Evolutionary conservation across 2,888 invertebrate genomes (phyloP), one percentile per base, ranked within the genome.

Genomic region (Callyntrura guangdongensis): DNA sequence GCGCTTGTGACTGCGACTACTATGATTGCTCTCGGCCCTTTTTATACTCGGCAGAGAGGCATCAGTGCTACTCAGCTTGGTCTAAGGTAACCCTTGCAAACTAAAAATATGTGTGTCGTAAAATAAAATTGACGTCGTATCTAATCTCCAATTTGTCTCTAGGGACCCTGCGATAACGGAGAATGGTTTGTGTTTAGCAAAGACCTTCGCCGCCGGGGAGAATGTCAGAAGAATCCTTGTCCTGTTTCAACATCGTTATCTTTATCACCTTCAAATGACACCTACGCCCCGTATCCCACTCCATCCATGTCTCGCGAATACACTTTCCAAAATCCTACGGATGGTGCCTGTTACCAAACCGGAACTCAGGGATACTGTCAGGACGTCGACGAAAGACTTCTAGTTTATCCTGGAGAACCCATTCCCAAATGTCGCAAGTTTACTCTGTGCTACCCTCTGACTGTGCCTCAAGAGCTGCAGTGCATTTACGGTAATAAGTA

Each of bases 1-100:
- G 93, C 45, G 79, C 82, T 56, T 94, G 94, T 88, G 94, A 94
- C 59, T 94, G 94, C 64, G 94, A 94, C 86, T 93, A 93, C 74
- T 92, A 92, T 72, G 89, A 92, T 22, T 94, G 94, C 86, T 88
- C 88, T 45, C 67, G 94, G 36, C 92, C 93, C 27, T 59, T 93
- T 22, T 74, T 93, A 56, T 94, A 93, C 67, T 91, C 91, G 14
- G 59, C 59, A 0, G 86, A 90, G 74, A 92, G 86, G 47, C 86
- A 92, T 53, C 86, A 92, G 56, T 94, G 94, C 82, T 91, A 92
- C 88, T 93, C 83, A 85, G 94, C 92, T 25, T 94, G 93, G 93
- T 92, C 94, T 36, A 91, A 91, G 92, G 94, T 93, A 56, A 4
- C n/a, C n/a, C n/a, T n/a, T n/a, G n/a, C n/a, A n/a, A n/a, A n/a